Base-by-base conservation (phyloP, 92 coral and sea anemone genomes). In the Blastomussa wellsi region DNA sequence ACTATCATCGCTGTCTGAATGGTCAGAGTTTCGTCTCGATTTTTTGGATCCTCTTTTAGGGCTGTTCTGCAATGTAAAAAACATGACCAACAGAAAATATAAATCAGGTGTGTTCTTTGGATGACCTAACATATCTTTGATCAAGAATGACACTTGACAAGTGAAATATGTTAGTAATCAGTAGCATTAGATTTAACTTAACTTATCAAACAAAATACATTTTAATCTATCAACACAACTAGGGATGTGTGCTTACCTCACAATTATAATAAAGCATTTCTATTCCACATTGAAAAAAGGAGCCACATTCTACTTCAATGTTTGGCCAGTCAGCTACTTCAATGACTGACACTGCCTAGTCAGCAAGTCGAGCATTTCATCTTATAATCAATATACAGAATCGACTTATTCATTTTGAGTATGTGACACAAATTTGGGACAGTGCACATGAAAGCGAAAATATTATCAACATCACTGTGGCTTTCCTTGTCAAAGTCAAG, bases 201-300 rank as follows among this genome's bases (percentile, higher is more conserved):
- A n/a, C n/a, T n/a, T n/a, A n/a, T n/a, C n/a, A n/a, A n/a, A n/a
- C n/a, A n/a, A n/a, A n/a, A n/a, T n/a, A n/a, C n/a, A n/a, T n/a
- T n/a, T n/a, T n/a, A n/a, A n/a, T 57, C 28, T 57, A 24, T 57
- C 64, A 48, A 33, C 20, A 52, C 35, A 81, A 69, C 66, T 70
- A n/a, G 24, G 36, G 33, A 22, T 8, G 66, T 17, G 53, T 82
- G 55, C 86, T 82, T 82, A 82, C 86, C 86, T 83, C 39, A 83
- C 55, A 5, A 8, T 13, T 57, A 24, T 35, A 74, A 74, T 24
- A 74, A 14, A 69, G 48, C 59, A 60, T 38, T 74, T 74, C 35
- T 37, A 79, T 72, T 42, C 80, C 60, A 31, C 28, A n/a, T 14
- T n/a, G 60, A 38, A n/a, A 52, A 37, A 72, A 72, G 74, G 41